Evolutionary conservation across 2,797 vertebrate genomes (phyloP).

Genomic region (Enteromius fasciolatus): DNA sequence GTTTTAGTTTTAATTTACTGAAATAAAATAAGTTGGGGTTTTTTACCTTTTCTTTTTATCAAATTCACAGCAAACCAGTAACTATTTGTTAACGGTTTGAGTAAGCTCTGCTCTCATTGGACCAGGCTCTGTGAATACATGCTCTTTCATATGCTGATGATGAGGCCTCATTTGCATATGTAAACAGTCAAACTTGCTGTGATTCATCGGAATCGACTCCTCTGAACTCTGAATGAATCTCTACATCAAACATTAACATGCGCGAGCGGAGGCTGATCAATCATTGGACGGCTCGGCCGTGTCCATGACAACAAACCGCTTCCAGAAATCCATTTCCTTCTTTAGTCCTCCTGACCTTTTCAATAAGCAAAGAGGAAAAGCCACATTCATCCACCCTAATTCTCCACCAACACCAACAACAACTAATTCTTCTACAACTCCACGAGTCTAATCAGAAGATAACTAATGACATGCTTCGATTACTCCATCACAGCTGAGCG

Average conservation of each 20-base stretch:
- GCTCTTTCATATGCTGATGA: background rate
- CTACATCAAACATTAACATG: background rate
- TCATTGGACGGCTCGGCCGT: background rate
- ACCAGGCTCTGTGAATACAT: background rate
- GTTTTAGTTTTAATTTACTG: background rate
- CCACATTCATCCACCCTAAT: background rate
- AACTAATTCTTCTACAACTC: background rate
- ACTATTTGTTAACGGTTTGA: background rate
- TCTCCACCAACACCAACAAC: background rate
- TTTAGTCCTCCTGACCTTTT: slow-evolving; percentile 3
- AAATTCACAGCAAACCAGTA: background rate
- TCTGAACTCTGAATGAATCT: background rate
- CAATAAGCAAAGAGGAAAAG: slow-evolving; percentile 1
- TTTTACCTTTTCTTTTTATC: background rate
- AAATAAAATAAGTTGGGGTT: background rate
- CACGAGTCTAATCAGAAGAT: background rate
- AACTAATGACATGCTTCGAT: background rate
- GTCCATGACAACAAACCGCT: background rate
- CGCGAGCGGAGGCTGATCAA: background rate
- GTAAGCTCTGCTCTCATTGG: background rate
- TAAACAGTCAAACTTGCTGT: background rate
- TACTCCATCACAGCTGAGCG: background rate
- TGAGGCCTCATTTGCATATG: background rate
- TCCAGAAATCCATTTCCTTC: slow-evolving; percentile 1
- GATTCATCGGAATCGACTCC: background rate